Evolutionary conservation across 2,888 invertebrate genomes (phyloP).

Genomic region (Euspilapteryx auroguttella): DNA sequence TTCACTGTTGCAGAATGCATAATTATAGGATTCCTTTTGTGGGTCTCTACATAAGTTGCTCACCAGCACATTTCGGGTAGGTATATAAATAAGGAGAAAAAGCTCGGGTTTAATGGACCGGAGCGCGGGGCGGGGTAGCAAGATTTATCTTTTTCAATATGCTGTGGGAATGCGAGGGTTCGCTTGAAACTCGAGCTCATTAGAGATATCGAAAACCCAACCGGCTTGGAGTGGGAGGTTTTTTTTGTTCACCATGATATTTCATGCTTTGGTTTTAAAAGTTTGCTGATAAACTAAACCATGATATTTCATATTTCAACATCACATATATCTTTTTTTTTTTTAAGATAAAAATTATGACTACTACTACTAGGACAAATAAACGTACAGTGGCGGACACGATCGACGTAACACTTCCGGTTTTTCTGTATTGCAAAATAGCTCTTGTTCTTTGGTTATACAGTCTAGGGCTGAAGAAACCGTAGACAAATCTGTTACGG

Average conservation of each 20-base stretch:
- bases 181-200: slow-evolving; percentile 10
- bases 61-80: too few relatives aligned
- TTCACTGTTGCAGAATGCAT: neutral
- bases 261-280: too few relatives aligned
- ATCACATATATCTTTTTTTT: neutral
- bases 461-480: too few relatives aligned
- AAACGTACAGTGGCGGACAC: too few relatives aligned
- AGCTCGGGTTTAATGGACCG: slow-evolving; percentile 25
- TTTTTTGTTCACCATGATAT: neutral
- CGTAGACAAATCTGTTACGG: too few relatives aligned
- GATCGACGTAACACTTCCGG: too few relatives aligned
- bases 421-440: too few relatives aligned
- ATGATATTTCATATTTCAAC: neutral
- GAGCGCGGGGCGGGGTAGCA: slow-evolving; percentile 26
- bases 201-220: slow-evolving; percentile 5
- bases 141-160: slow-evolving; percentile 53
- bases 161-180: slow-evolving; percentile 32
- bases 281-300: too few relatives aligned
- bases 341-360: too few relatives aligned
- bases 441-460: too few relatives aligned
- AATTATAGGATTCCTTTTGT: neutral
- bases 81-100: neutral
- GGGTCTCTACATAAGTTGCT: neutral
- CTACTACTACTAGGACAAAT: too few relatives aligned
- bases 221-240: neutral